Base-by-base conservation (phyloP, 2,888 invertebrate genomes). In the Lithophane semibrunnea region DNA sequence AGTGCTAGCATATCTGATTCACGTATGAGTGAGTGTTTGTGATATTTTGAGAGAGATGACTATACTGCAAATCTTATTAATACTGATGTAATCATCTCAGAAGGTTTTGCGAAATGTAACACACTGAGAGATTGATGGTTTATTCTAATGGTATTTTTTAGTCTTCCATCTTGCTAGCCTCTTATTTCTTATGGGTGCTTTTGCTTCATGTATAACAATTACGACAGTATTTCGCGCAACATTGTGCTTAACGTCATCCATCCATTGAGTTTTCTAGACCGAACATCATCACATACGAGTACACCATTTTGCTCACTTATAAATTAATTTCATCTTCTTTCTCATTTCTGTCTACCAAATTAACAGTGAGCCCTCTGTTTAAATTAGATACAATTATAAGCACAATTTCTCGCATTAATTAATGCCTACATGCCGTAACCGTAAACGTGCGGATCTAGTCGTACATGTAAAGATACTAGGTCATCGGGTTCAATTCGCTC, bases 401-500 rank as follows among this genome's bases (percentile, higher is more conserved):
- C 69, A 73, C 37, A 68, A 71, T 68, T 79, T 82, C 75, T 84
- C 66, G 70, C 54, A 58, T 52, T 64, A 73, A 83, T 67, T 82
- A 63, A 37, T 71, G 63, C 60, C 18, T 44, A 68, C 37, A 54
- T 18, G 42, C 58, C 54, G 65, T 74, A 60, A 47, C 64, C 68
- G 71, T 52, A 44, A 73, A 61, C 60, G 63, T 77, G 78, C 54
- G 44, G 80, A 80, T 70, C 67, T 80, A 80, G 66, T 60, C 60
- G 52, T 12, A 24, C 63, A 70, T 60, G 75, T 75, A 79, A 79
- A 83, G 89, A 88, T 74, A 79, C 74, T 86, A 79, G 88, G 88
- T 88, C 87, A 86, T 80, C 87, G 88, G 86, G 91, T 90, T 92
- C 92, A 93, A 90, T 90, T 90, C 88, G 85, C 77, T 80, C 72